Percentiles rank a stretch among this genome's conserved stretches.
phyloP scores from a whole-genome alignment of 2,888 invertebrate genomes.

The Lasioglossum pauxillum region DNA sequence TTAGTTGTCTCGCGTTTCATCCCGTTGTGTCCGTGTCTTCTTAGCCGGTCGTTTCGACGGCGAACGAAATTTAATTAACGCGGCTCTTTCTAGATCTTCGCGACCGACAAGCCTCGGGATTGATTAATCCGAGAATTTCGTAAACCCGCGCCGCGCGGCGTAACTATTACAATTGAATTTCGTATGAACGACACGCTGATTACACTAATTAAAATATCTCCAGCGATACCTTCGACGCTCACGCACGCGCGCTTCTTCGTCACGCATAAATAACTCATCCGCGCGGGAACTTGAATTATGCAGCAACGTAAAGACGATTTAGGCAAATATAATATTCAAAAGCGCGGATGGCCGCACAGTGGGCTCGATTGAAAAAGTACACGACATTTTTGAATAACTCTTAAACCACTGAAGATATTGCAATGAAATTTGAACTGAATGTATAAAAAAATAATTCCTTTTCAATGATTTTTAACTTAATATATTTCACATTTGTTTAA shows the following conservation, averaged over 20 bases:
- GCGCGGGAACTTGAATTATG: background rate
- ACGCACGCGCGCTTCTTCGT: background rate
- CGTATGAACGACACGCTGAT: background rate
- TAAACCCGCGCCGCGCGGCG: background rate
- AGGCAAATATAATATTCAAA: background rate
- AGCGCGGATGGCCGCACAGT: background rate
- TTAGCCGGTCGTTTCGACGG: conserved; percentile 27
- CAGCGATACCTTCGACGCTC: background rate
- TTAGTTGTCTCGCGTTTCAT: conserved; percentile 16
- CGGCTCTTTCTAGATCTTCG: background rate
- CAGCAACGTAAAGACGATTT: background rate
- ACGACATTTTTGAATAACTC: no score
- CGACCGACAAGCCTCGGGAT: background rate
- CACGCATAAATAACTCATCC: background rate
- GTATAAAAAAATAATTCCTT: no score
- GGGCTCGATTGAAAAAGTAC: no score
- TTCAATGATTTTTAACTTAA: no score
- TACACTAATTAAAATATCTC: conserved; percentile 17
- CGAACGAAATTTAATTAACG: conserved; percentile 65
- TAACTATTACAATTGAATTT: background rate
- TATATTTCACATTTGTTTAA: no score
- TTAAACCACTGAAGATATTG: no score
- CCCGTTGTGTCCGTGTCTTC: conserved; percentile 18
- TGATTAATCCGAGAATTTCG: conserved; percentile 35
- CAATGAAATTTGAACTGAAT: no score